phyloP scores from a whole-genome alignment of 1,140 invertebrate genomes.

The Drosophila ohnishii region DNA sequence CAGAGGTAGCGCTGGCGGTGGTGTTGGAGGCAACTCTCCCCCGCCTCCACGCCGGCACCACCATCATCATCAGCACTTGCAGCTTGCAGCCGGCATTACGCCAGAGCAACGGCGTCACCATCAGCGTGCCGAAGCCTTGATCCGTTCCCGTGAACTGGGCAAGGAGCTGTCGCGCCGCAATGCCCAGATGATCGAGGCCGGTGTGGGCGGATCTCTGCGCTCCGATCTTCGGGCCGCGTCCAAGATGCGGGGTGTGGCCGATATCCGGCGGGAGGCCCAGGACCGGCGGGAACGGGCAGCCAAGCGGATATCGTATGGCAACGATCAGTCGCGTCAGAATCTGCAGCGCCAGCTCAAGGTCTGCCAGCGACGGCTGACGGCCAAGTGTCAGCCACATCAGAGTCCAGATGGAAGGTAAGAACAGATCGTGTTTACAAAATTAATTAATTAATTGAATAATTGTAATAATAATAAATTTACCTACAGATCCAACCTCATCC shows the following conservation, averaged over 20 bases:
- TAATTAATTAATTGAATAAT: no score
- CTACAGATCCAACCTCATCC: background rate
- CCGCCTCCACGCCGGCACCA: background rate
- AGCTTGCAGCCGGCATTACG: background rate
- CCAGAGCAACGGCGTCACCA: conserved; percentile 34
- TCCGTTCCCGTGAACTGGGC: conserved; percentile 61
- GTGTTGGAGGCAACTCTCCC: background rate
- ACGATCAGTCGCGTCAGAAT: conserved; percentile 66
- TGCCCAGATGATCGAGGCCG: conserved; percentile 44
- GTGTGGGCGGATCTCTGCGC: conserved; percentile 28
- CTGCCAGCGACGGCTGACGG: background rate
- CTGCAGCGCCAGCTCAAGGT: conserved; percentile 47
- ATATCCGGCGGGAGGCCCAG: conserved; percentile 41
- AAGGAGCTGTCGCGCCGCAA: conserved; percentile 67
- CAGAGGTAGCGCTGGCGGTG: background rate
- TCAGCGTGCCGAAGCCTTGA: conserved; percentile 51
- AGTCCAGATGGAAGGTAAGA: background rate
- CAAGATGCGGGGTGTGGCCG: conserved; percentile 50
- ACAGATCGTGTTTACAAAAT: background rate
- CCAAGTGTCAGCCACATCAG: background rate
- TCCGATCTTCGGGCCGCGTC: conserved; percentile 39
- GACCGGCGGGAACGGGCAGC: conserved; percentile 59
- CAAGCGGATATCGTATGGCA: conserved; percentile 73
- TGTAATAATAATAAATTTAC: background rate
- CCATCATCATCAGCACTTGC: no score